phyloP scores from a whole-genome alignment of 2,113 vertebrate genomes.

The Gasterosteus aculeatus region DNA sequence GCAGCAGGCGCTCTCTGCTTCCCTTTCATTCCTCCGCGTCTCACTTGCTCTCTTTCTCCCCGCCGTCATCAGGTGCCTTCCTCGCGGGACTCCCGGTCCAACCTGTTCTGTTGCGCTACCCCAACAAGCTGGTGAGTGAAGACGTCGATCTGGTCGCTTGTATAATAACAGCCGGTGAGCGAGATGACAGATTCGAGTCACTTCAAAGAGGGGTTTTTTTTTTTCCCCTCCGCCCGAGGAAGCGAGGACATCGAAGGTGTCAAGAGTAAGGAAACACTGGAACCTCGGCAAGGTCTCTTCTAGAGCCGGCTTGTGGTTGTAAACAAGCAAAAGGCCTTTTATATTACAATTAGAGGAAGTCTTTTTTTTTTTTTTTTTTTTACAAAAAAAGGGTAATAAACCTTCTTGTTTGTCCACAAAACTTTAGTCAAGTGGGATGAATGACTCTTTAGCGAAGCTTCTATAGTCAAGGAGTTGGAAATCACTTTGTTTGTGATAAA shows the following conservation, averaged over 20 bases:
- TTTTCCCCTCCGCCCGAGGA: no score
- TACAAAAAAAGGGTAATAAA: neutral
- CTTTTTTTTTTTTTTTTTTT: no score
- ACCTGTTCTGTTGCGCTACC: constrained; percentile 88
- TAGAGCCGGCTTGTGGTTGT: neutral
- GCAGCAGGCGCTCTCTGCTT: neutral
- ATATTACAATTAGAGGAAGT: neutral
- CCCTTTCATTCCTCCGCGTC: neutral
- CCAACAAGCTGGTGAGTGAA: constrained; percentile 86
- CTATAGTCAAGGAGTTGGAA: no score
- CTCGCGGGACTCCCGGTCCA: constrained; percentile 89
- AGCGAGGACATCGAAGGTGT: no score
- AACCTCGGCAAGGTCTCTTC: neutral
- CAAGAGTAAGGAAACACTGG: neutral
- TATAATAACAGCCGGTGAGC: accelerated
- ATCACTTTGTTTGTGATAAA: no score
- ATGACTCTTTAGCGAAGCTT: no score
- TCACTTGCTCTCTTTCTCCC: neutral
- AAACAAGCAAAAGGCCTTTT: neutral
- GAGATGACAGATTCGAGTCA: no score
- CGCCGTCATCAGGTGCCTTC: constrained; percentile 86
- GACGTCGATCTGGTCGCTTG: accelerated
- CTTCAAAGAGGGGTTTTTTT: no score
- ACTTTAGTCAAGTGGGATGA: no score
- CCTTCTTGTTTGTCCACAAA: neutral